Evolutionary conservation across 2,113 vertebrate species (phyloP), one percentile per base, ranked within the genome.

Genomic region (Pygoscelis antarcticus): DNA sequence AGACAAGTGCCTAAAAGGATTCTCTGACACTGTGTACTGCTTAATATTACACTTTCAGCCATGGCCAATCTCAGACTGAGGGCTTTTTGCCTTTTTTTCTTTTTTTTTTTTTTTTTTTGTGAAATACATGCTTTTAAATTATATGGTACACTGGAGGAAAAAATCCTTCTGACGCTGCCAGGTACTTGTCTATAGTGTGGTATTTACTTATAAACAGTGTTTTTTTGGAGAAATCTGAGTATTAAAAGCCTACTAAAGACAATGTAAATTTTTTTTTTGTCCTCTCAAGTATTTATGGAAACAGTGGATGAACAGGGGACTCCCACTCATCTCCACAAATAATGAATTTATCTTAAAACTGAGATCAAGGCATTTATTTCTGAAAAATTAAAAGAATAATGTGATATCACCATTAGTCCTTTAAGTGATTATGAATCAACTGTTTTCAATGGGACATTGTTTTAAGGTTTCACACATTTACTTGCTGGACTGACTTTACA

Each of bases 391-490:
- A n/a, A 40, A 46, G 5, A 32, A 38, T 9, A 38, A 34, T 0
- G 2, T 19, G 23, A 13, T 46, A 42, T 7, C 22, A 34, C 8
- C 2, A 25, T 40, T 14, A 2, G 26, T 29, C 46, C 9, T 30
- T 47, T 20, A 75, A 44, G 8, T 30, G 3, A 17, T 21, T n/a
- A 23, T 9, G 2, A 1, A 20, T 38, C 13, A 55, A 7, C 0
- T 1, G 17, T 82, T 82, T 79, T 36, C 27, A 61, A 10, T 8
- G 5, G 7, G 36, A 78, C 4, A 25, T 13, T 30, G 7, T 58
- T 81, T 69, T 52, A 70, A 91, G 36, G 5, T 51, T 64, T 64
- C 13, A 38, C 2, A 1, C 5, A 8, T 46, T 51, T 49, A 4
- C 9, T 64, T 68, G 7, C 4, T n/a, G 8, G 38, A 55, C 52